Conservation (phyloP, 2,113 vertebrate species). For the Clupea harengus region DNA sequence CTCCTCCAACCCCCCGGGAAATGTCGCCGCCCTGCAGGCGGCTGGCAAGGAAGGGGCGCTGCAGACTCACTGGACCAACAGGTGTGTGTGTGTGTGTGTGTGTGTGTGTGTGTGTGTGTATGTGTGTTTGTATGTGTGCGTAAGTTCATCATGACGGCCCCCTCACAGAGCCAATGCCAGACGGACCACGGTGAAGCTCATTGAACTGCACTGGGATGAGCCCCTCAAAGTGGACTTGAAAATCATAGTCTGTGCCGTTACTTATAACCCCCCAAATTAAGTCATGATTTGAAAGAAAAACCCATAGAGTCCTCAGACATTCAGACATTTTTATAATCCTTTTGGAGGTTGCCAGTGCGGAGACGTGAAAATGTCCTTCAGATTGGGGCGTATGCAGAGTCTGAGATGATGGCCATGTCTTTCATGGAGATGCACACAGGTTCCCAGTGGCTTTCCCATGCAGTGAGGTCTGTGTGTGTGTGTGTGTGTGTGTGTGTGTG, state of each 20-base stretch:
- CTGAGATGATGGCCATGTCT: neutral
- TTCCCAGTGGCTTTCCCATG: neutral
- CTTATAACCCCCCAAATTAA: neutral
- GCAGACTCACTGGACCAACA: slow-evolving; percentile 97
- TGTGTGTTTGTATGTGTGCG: neutral
- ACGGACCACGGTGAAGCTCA: slow-evolving; percentile 17
- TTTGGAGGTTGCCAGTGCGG: neutral
- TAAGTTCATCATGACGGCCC: neutral
- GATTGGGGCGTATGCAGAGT: neutral
- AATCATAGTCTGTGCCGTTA: slow-evolving; percentile 19
- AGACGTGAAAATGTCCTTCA: neutral
- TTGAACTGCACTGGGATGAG: slow-evolving; percentile 22
- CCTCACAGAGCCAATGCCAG: slow-evolving; percentile 21
- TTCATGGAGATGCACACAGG: neutral
- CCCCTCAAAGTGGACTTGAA: slow-evolving; percentile 4
- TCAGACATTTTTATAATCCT: slow-evolving; percentile 3
- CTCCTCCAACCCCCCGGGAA: slow-evolving; percentile 89
- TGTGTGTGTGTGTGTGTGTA: neutral
- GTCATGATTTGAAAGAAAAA: neutral
- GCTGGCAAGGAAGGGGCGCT: slow-evolving; percentile 88
- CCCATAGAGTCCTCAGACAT: neutral
- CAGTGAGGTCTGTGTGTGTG: neutral
- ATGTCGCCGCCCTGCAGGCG: slow-evolving; percentile 82
- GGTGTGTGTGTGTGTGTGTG: slow-evolving; percentile 65
- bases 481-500: too few relatives aligned